Evolutionary conservation across 1,140 invertebrate species (phyloP).

Genomic region (Panagrolaimus sp.): DNA sequence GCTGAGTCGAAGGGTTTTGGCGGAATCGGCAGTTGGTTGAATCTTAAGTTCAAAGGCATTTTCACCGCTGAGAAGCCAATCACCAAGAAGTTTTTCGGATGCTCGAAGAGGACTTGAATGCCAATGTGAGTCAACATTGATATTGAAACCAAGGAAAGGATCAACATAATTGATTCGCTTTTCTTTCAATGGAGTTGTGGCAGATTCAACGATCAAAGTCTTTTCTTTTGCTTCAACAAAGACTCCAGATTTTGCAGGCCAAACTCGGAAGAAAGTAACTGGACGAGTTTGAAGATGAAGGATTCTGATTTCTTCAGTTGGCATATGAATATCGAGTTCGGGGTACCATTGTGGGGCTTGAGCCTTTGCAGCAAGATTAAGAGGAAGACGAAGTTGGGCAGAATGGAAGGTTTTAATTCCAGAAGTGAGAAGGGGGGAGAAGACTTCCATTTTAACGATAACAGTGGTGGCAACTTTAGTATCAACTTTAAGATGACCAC

Average conservation of each 20-base stretch:
- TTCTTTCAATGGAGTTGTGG: not conserved
- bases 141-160: slow-evolving; percentile 18
- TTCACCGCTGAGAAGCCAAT: slow-evolving; percentile 12
- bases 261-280: slow-evolving; percentile 26
- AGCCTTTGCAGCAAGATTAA: slow-evolving; percentile 23
- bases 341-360: slow-evolving; percentile 9
- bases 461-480: slow-evolving; percentile 29
- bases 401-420: slow-evolving; percentile 35
- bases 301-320: slow-evolving; percentile 22
- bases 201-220: slow-evolving; percentile 28
- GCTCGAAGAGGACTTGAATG: not conserved
- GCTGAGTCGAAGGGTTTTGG: not conserved
- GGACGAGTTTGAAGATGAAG: slow-evolving; percentile 32
- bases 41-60: slow-evolving; percentile 28
- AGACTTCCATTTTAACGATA: slow-evolving; percentile 27
- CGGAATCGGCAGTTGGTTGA: not conserved
- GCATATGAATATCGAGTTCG: not conserved
- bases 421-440: slow-evolving; percentile 28
- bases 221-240: slow-evolving; percentile 34
- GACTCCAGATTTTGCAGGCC: slow-evolving; percentile 16
- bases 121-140: slow-evolving; percentile 23
- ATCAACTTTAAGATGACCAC: slow-evolving; percentile 20
- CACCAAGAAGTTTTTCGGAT: not conserved
- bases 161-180: not conserved
- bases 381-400: slow-evolving; percentile 25